A percentile compares a stretch with the other conserved stretches of the same genome.
phyloP scores from a whole-genome alignment of 2,888 invertebrate genomes.

The Eupithecia abbreviata region DNA sequence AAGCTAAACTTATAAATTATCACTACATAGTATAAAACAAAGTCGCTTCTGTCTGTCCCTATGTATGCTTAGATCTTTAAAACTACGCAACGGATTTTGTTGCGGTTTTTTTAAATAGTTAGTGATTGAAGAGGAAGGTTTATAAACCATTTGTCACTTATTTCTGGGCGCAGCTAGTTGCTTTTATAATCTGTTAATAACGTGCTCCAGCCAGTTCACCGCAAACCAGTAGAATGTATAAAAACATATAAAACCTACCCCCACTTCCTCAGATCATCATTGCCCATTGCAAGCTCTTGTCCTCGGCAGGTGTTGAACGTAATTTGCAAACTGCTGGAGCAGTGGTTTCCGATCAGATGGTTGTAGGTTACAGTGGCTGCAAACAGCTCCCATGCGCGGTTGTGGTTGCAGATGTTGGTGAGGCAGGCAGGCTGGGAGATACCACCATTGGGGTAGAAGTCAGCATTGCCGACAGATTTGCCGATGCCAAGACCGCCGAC shows the following conservation, averaged over 20 bases:
- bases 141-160: too few relatives aligned
- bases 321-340: slow-evolving; percentile 57
- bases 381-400: slow-evolving; percentile 68
- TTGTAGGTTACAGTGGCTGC: slow-evolving; percentile 62
- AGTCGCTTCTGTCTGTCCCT: too few relatives aligned
- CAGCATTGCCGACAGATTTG: slow-evolving; percentile 75
- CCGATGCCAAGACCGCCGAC: slow-evolving; percentile 75
- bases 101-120: too few relatives aligned
- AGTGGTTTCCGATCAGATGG: slow-evolving; percentile 61
- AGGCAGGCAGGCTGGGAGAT: slow-evolving; percentile 66
- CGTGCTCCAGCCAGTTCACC: too few relatives aligned
- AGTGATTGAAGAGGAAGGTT: too few relatives aligned
- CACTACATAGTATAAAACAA: too few relatives aligned
- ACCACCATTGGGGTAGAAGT: slow-evolving; percentile 85
- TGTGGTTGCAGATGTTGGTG: slow-evolving; percentile 63
- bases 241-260: slow-evolving; percentile 50
- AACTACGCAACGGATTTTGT: too few relatives aligned
- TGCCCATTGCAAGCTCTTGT: slow-evolving; percentile 58
- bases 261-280: slow-evolving; percentile 53
- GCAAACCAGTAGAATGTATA: neutral
- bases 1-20: neutral
- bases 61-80: too few relatives aligned
- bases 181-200: neutral
- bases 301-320: slow-evolving; percentile 62
- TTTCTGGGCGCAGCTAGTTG: neutral